phyloP scores from a whole-genome alignment of 2,888 invertebrate species.

The Lagria hirta region DNA sequence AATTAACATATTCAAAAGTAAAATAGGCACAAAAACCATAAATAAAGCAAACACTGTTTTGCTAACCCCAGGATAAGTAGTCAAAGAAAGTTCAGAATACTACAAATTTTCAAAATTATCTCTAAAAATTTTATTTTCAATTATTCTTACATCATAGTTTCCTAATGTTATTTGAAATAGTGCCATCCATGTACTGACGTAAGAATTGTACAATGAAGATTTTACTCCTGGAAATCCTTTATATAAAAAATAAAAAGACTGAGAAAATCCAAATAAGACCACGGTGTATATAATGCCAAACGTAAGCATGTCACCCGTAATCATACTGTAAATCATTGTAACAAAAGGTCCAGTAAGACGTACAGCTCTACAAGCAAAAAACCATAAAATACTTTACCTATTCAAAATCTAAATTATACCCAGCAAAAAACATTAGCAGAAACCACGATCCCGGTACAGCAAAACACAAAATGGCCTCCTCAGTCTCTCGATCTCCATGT shows the following conservation, averaged over 20 bases:
- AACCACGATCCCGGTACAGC: conserved; percentile 97
- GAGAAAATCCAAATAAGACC: conserved; percentile 93
- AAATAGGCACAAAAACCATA: conserved; percentile 96
- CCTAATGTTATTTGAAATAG: conserved; percentile 97
- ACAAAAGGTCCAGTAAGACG: conserved; percentile 97
- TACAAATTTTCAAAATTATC: conserved; percentile 48
- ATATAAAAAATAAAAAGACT: conserved; percentile 93
- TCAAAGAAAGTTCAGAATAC: conserved; percentile 90
- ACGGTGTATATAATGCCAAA: conserved; percentile 97
- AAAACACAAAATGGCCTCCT: conserved; percentile 89
- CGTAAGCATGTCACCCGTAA: conserved; percentile 97
- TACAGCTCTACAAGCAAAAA: conserved; percentile 69
- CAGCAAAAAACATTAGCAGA: conserved; percentile 97
- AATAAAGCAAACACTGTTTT: conserved; percentile 97
- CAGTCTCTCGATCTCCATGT: conserved; percentile 71
- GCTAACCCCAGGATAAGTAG: conserved; percentile 87
- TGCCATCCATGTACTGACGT: conserved; percentile 95
- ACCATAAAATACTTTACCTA: conserved; percentile 10
- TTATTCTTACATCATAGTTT: conserved; percentile 85
- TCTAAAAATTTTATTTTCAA: background rate
- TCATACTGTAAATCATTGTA: conserved; percentile 99
- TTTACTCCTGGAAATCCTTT: conserved; percentile 84
- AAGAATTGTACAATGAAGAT: conserved; percentile 78
- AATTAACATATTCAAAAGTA: conserved; percentile 95
- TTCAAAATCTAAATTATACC: conserved; percentile 65